Evolutionary conservation across 2,888 invertebrate species (phyloP).

Genomic region (Eugnorisma glareosa): DNA sequence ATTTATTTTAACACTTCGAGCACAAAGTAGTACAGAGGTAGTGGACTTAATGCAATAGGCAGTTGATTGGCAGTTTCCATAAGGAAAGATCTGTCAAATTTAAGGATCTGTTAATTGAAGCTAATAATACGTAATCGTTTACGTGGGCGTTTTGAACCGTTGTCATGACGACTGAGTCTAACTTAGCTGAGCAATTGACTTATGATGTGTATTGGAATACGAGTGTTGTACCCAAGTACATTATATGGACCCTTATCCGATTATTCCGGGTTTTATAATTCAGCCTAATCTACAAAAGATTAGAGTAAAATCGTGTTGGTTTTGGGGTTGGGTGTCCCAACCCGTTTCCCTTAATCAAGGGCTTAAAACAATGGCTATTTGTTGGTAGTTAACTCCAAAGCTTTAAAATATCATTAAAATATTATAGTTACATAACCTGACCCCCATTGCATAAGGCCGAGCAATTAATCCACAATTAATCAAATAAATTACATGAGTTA

Average conservation of each 20-base stretch:
- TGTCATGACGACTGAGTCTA: not conserved
- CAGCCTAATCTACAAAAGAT: not conserved
- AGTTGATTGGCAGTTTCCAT: too few relatives aligned
- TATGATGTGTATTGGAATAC: not conserved
- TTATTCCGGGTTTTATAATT: conserved; percentile 5
- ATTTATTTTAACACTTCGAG: too few relatives aligned
- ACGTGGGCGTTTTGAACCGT: not conserved
- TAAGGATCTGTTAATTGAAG: not conserved
- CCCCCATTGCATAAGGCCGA: not conserved
- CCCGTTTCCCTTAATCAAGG: not conserved
- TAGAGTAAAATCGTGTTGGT: not conserved
- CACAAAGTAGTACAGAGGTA: too few relatives aligned
- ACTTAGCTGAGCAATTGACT: not conserved
- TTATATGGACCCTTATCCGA: not conserved
- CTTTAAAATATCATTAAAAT: not conserved
- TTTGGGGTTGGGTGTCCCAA: not conserved
- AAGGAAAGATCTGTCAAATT: not conserved
- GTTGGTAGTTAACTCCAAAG: not conserved
- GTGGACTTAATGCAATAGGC: too few relatives aligned
- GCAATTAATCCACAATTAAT: not conserved
- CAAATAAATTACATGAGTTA: not conserved
- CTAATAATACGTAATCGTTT: not conserved
- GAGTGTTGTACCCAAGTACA: not conserved
- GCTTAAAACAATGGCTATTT: not conserved
- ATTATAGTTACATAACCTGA: not conserved